A percentile compares a stretch with the other conserved stretches of the same genome.
These are phyloP conservation scores for Liopterus haemorrhoidalis DNA, from an alignment of 2,888 invertebrate genomes.

Conservation along the genomic window DNA sequence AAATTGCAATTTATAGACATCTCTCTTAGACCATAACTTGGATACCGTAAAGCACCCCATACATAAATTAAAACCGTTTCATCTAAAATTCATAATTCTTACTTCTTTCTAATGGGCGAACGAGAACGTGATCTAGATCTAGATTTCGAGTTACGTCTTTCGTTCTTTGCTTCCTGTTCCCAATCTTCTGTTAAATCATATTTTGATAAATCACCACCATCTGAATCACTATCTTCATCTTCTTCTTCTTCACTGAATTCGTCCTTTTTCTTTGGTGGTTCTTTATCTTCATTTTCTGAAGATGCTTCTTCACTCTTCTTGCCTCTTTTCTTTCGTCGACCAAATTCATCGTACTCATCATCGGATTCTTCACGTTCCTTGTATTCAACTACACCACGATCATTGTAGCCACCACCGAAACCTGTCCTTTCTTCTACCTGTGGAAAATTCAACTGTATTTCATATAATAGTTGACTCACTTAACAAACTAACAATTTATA, in stretches of 20 bases:
- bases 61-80: too few species aligned
- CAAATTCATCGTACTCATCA: slow-evolving; percentile 89
- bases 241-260: slow-evolving; percentile 45
- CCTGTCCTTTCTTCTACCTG: slow-evolving; percentile 72
- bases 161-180: slow-evolving; percentile 42
- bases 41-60: too few species aligned
- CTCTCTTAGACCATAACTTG: too few species aligned
- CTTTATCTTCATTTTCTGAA: slow-evolving; percentile 26
- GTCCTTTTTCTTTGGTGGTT: slow-evolving; percentile 22
- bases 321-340: slow-evolving; percentile 41
- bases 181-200: slow-evolving; percentile 54
- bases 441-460: too few species aligned
- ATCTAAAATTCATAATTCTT: too few species aligned
- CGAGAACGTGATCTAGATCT: slow-evolving; percentile 36
- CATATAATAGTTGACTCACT: too few species aligned
- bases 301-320: slow-evolving; percentile 27
- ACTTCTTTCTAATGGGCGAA: slow-evolving; percentile 21
- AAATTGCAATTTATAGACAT: too few species aligned
- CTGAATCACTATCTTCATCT: slow-evolving; percentile 51
- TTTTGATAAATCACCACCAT: slow-evolving; percentile 53
- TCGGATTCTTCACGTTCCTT: slow-evolving; percentile 83
- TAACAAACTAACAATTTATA: too few species aligned
- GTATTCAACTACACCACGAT: slow-evolving; percentile 93
- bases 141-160: slow-evolving; percentile 27
- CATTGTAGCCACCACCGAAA: slow-evolving; percentile 90